Evolutionary conservation across 2,797 vertebrate species (phyloP), one percentile per base, ranked within the genome.

Genomic region (Rhinatrema bivittatum): DNA sequence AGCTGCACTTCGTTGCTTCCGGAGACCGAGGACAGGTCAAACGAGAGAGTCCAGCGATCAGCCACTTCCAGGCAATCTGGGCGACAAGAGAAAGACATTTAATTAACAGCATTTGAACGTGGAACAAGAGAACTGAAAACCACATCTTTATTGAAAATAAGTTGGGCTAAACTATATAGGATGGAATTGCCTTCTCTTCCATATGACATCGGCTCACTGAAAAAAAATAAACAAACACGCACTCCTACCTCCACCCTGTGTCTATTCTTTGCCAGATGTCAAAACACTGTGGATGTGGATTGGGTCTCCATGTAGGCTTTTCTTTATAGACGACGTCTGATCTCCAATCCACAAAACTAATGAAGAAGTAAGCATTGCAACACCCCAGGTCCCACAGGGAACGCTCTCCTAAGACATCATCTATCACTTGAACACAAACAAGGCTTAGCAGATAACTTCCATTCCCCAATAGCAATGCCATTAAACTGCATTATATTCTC

Each of bases 1-100:
- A 81, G 62, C 5, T 74, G 85, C 39, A 93, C 62, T 12, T 80
- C 68, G 24, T 87, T 82, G 21, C 54, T 62, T 3, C 69, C 46
- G n/a, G 82, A 83, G 10, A 93, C 58, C 10, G 87, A 87, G 3
- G 89, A 88, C 84, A 91, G 79, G 78, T 94, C 91, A 28, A 94
- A 93, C 3, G 74, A 80, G 26, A 93, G 48, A 0, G 50, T 72
- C 90, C 90, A 93, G 41, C 59, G 78, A 17, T 85, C 67, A 5
- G 73, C 85, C 3, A 50, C 58, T 65, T 84, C 84, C 44, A 72
- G 36, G 28, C 66, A 89, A 35, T 69, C 91, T 93, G 60, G 2
- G 55, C 24, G 20, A 40, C 16, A 37, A 18, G 15, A 44, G 12
- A 44, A 37, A 19, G 19, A 2, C 16, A 16, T n/a, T n/a, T n/a